These are phyloP conservation scores for Notothenia rossii DNA, from an alignment of 2,113 vertebrate genomes.

Conservation along the genomic window DNA sequence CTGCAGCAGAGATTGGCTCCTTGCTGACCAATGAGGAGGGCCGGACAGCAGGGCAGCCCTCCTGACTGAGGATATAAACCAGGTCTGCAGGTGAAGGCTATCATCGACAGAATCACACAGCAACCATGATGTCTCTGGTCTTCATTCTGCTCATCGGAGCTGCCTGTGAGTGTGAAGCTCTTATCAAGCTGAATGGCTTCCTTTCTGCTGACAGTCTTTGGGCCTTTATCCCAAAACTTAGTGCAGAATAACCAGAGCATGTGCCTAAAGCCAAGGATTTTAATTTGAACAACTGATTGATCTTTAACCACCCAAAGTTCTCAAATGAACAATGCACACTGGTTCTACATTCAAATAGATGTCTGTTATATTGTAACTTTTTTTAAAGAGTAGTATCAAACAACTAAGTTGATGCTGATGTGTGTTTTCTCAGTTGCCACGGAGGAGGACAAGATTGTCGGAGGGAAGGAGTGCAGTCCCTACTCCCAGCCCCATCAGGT, in stretches of 20 bases:
- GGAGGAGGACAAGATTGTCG: conserved; percentile 82
- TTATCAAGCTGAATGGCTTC: not conserved
- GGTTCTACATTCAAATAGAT: not conserved
- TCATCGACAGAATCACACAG: conserved; percentile 63
- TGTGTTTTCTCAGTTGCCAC: conserved; percentile 68
- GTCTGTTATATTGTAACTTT: not conserved
- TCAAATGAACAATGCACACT: not conserved
- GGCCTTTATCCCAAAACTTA: conserved; percentile 6
- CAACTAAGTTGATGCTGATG: not conserved
- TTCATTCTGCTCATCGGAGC: conserved; percentile 82
- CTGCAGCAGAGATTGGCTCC: conserved; percentile 37
- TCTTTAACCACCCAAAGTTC: not conserved
- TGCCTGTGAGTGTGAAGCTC: conserved; percentile 70
- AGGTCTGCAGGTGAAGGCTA: conserved; percentile 1
- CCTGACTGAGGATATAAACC: conserved; percentile 44
- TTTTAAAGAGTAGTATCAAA: not conserved
- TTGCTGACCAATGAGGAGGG: conserved; percentile 40
- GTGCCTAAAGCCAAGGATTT: not conserved
- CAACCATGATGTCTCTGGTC: conserved; percentile 82
- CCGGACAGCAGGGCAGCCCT: conserved; percentile 13
- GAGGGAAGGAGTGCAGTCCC: conserved; percentile 78
- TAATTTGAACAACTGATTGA: not conserved
- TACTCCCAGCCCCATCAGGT: conserved; percentile 75
- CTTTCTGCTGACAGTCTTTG: conserved; percentile 2
- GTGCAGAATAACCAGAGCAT: not conserved